These are phyloP conservation scores for Proterorhinus semilunaris DNA, from an alignment of 2,113 vertebrate species.

Conservation along the genomic window DNA sequence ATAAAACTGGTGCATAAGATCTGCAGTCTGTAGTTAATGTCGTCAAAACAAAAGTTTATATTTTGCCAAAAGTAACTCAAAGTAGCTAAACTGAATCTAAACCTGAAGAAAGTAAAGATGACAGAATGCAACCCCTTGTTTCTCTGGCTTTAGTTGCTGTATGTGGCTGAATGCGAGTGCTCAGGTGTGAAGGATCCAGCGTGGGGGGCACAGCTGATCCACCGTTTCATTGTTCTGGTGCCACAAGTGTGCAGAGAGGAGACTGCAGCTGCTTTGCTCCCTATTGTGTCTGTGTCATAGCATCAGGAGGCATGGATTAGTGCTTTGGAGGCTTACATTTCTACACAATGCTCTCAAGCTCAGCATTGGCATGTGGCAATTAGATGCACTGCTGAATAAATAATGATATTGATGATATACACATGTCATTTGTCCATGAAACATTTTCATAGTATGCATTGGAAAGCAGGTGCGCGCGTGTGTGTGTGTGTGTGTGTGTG, in stretches of 20 bases:
- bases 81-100: constrained; percentile 19
- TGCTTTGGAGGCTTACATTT: constrained; percentile 45
- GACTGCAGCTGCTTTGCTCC: constrained; percentile 47
- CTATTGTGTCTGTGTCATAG: constrained; percentile 54
- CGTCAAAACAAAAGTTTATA: too few species aligned
- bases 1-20: too few species aligned
- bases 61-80: too few species aligned
- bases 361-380: constrained; percentile 50
- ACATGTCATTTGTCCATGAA: not conserved
- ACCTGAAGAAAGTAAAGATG: constrained; percentile 27
- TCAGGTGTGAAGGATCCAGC: constrained; percentile 62
- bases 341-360: constrained; percentile 43
- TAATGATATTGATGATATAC: constrained; percentile 40
- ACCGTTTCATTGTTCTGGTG: constrained; percentile 48
- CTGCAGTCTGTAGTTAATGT: too few species aligned
- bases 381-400: constrained; percentile 55
- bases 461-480: not conserved
- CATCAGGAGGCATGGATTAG: constrained; percentile 59
- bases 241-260: constrained; percentile 43
- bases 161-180: constrained; percentile 33
- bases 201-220: constrained; percentile 4
- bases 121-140: constrained; percentile 15
- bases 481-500: too few species aligned
- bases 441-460: not conserved
- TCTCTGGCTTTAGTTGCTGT: constrained; percentile 19